phyloP scores from a whole-genome alignment of 2,888 invertebrate genomes.

The Nezara viridula region DNA sequence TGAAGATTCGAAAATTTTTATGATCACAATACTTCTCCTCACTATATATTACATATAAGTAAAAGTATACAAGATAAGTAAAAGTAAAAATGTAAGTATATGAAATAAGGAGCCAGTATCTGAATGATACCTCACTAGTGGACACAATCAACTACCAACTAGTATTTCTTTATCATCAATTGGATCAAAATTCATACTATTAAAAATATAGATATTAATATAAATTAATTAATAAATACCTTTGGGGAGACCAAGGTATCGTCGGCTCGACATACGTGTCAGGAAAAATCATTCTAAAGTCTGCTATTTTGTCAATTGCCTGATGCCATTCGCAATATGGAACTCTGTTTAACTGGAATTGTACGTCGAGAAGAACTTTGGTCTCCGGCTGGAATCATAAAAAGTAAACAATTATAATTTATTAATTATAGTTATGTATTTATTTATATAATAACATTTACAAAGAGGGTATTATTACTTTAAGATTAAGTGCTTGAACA shows the following conservation, averaged over 20 bases:
- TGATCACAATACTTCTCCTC: too few relatives aligned
- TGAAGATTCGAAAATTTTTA: too few relatives aligned
- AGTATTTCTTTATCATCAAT: too few relatives aligned
- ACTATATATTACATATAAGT: too few relatives aligned
- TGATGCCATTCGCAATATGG: slow-evolving; percentile 89
- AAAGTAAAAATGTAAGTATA: too few relatives aligned
- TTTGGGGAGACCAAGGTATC: slow-evolving; percentile 79
- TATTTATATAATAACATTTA: neutral
- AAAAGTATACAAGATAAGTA: too few relatives aligned
- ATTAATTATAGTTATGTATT: neutral
- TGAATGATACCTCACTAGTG: too few relatives aligned
- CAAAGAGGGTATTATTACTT: slow-evolving; percentile 66
- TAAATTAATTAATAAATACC: slow-evolving; percentile 65
- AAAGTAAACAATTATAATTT: neutral
- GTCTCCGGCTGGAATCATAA: slow-evolving; percentile 71
- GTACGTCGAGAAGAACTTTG: slow-evolving; percentile 79
- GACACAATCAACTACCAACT: too few relatives aligned
- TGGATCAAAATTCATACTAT: too few relatives aligned
- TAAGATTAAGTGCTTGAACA: slow-evolving; percentile 76
- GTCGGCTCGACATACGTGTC: slow-evolving; percentile 75
- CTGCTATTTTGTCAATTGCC: slow-evolving; percentile 82
- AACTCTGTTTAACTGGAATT: slow-evolving; percentile 84
- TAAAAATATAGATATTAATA: too few relatives aligned
- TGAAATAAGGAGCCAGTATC: too few relatives aligned
- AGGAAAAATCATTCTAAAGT: slow-evolving; percentile 81